Evolutionary conservation across 2,888 invertebrate species (phyloP).

Genomic region (Xestia ashworthii): DNA sequence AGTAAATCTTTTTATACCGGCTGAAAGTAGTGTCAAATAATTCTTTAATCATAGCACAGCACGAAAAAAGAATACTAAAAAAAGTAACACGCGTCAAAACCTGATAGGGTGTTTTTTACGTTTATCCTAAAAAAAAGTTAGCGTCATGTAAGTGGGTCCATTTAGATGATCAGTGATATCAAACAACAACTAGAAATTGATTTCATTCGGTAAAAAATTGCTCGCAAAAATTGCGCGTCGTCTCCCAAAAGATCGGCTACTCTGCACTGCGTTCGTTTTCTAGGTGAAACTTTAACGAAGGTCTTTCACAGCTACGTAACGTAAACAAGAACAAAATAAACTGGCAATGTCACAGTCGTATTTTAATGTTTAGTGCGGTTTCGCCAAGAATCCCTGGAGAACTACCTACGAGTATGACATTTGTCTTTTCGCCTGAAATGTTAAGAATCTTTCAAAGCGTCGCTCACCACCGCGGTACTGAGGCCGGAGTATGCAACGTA

Average conservation of each 20-base stretch:
- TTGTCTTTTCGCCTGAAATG: conserved; percentile 68
- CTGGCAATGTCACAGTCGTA: conserved; percentile 45
- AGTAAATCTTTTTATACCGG: neutral
- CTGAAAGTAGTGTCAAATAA: neutral
- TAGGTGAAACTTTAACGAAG: conserved; percentile 39
- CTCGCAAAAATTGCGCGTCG: neutral
- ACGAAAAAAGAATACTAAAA: neutral
- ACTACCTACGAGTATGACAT: conserved; percentile 62
- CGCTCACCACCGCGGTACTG: conserved; percentile 56
- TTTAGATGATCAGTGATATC: neutral
- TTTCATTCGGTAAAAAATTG: neutral
- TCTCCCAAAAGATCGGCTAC: neutral
- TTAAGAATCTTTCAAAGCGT: conserved; percentile 78
- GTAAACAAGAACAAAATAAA: conserved; percentile 55
- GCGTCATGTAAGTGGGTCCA: neutral
- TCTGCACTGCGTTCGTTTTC: conserved; percentile 28
- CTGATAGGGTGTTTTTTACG: too few relatives aligned
- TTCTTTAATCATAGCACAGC: neutral
- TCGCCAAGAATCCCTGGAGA: conserved; percentile 56
- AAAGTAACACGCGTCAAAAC: too few relatives aligned
- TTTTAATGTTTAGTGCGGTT: conserved; percentile 57
- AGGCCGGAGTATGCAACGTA: conserved; percentile 68
- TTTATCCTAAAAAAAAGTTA: too few relatives aligned
- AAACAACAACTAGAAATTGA: neutral
- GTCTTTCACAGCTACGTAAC: conserved; percentile 29